Percentiles rank a stretch among this genome's conserved stretches.
phyloP scores from a whole-genome alignment of 2,888 invertebrate genomes.

The Athalia cordata region DNA sequence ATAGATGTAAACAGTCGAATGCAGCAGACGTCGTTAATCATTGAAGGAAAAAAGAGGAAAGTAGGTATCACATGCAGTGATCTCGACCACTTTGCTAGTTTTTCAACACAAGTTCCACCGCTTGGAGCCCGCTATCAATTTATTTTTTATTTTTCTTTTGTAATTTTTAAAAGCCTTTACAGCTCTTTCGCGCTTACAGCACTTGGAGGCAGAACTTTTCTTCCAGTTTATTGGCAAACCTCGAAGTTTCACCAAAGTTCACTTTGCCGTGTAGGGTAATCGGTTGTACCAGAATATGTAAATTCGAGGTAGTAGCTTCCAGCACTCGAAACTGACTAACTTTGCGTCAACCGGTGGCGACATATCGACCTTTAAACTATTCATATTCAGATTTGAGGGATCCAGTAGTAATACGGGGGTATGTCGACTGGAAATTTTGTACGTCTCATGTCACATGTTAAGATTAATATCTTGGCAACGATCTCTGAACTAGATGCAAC shows the following conservation, averaged over 20 bases:
- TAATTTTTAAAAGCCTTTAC: constrained; percentile 4
- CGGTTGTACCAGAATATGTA: constrained; percentile 17
- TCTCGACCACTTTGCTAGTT: not conserved
- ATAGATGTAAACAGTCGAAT: constrained; percentile 19
- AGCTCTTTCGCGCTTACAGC: not conserved
- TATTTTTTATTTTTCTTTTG: not conserved
- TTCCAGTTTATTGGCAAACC: constrained; percentile 13
- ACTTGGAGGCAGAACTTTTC: not conserved
- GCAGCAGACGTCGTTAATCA: constrained; percentile 33
- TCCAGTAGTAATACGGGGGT: not conserved
- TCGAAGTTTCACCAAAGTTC: not conserved
- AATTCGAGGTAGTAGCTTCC: constrained; percentile 1
- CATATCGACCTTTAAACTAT: constrained; percentile 11
- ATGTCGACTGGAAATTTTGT: not conserved
- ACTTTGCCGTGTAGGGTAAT: constrained; percentile 11
- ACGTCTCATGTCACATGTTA: not conserved
- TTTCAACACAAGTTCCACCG: not conserved
- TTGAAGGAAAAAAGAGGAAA: not conserved
- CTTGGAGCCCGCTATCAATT: not conserved
- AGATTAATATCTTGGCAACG: not conserved
- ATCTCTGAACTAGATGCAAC: not conserved
- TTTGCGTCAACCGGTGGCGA: constrained; percentile 3
- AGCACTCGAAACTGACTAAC: constrained; percentile 9
- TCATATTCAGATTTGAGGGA: not conserved
- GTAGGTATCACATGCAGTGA: constrained; percentile 14